A percentile compares a stretch with the other conserved stretches of the same genome.
These are phyloP conservation scores for Osedax frankpressi DNA, from an alignment of 2,888 invertebrate species.

Conservation along the genomic window DNA sequence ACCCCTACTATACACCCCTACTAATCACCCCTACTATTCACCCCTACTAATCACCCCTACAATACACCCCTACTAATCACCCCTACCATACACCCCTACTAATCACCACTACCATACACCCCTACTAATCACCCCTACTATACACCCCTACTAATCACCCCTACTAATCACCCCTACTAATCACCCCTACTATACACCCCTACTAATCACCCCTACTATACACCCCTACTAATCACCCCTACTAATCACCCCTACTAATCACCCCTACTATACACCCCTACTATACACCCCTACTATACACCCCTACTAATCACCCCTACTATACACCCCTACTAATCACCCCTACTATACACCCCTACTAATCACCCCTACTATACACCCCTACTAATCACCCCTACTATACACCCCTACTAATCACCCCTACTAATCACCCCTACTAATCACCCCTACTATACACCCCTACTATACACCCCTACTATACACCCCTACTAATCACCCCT, in stretches of 20 bases:
- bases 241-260: not conserved
- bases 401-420: not conserved
- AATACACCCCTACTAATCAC: not conserved
- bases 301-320: not conserved
- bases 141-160: not conserved
- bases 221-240: not conserved
- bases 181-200: not conserved
- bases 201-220: not conserved
- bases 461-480: not conserved
- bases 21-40: not conserved
- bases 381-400: not conserved
- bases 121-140: not conserved
- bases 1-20: not conserved
- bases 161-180: not conserved
- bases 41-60: not conserved
- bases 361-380: not conserved
- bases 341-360: not conserved
- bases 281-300: not conserved
- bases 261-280: not conserved
- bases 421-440: not conserved
- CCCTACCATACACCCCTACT: not conserved
- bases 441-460: not conserved
- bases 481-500: not conserved
- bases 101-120: not conserved
- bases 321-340: not conserved